Conservation (phyloP, 2,797 vertebrate genomes). For the Allobates femoralis region DNA sequence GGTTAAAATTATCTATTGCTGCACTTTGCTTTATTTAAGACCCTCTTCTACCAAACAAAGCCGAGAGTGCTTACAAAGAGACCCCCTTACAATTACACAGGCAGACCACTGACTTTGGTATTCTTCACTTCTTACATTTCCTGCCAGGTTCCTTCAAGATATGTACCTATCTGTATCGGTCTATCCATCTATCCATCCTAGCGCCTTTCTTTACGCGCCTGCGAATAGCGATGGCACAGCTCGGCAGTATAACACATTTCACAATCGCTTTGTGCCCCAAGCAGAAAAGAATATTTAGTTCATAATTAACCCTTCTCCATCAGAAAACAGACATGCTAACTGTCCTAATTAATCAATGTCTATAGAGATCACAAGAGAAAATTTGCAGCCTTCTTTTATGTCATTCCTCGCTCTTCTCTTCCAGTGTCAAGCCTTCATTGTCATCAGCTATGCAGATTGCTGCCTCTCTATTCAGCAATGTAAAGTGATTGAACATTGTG, state of each 20-base stretch:
- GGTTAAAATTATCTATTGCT: background rate
- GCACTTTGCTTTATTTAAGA: background rate
- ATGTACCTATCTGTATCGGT: background rate
- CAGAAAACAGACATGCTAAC: constrained; percentile 68
- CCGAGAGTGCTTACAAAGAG: background rate
- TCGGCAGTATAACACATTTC: constrained; percentile 59
- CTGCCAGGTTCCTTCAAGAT: background rate
- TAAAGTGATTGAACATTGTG: constrained; percentile 27
- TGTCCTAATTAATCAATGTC: constrained; percentile 77
- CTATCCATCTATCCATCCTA: background rate
- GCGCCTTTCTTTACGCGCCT: constrained; percentile 60
- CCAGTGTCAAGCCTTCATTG: constrained; percentile 65
- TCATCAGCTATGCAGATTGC: constrained; percentile 61
- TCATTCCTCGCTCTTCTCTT: constrained; percentile 68
- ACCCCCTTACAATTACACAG: background rate
- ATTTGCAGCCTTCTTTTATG: constrained; percentile 59
- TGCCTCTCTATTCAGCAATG: constrained; percentile 17
- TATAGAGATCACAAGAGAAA: constrained; percentile 67
- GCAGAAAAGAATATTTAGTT: constrained; percentile 67
- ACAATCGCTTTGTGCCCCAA: constrained; percentile 63
- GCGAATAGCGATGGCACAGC: constrained; percentile 60
- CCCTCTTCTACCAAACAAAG: background rate
- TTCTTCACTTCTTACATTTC: too few species aligned
- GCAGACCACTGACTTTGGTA: background rate
- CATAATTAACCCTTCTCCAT: constrained; percentile 71